Evolutionary conservation across 1,140 invertebrate species (phyloP).

Genomic region (Dendroctonus ponderosae): DNA sequence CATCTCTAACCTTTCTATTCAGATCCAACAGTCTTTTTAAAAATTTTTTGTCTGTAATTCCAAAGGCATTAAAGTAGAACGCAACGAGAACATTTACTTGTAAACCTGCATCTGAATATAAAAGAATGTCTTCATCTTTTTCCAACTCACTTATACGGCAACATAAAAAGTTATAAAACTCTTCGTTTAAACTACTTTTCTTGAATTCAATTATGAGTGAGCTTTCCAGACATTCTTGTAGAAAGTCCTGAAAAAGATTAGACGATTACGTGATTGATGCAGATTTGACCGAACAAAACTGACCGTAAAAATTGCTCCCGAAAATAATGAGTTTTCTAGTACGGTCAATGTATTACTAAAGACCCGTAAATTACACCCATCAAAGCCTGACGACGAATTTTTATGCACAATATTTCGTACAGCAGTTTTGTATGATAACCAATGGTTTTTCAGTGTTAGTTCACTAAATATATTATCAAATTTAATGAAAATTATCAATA

Average conservation of each 20-base stretch:
- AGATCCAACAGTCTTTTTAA: conserved; percentile 70
- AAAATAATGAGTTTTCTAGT: conserved; percentile 62
- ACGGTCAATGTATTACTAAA: conserved; percentile 67
- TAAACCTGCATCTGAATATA: conserved; percentile 64
- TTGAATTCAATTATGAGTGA: conserved; percentile 61
- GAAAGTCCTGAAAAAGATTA: conserved; percentile 49
- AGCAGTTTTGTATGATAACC: conserved; percentile 68
- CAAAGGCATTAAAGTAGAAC: conserved; percentile 73
- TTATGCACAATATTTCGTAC: conserved; percentile 68
- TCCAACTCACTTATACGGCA: conserved; percentile 65
- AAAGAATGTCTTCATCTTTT: conserved; percentile 59
- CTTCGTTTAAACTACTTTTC: conserved; percentile 65
- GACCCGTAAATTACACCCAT: conserved; percentile 58
- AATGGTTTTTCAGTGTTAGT: conserved; percentile 64
- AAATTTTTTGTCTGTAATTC: conserved; percentile 73
- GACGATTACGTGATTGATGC: conserved; percentile 2
- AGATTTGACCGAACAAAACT: conserved; percentile 46
- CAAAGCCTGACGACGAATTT: conserved; percentile 61
- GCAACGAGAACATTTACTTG: conserved; percentile 71
- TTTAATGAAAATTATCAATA: conserved; percentile 68
- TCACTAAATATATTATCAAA: conserved; percentile 71
- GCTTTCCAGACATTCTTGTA: conserved; percentile 67
- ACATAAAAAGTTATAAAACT: conserved; percentile 71
- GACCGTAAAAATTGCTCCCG: conserved; percentile 65
- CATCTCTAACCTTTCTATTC: conserved; percentile 66